Conservation (phyloP, 2,888 invertebrate species). For the Andrena marginata region DNA sequence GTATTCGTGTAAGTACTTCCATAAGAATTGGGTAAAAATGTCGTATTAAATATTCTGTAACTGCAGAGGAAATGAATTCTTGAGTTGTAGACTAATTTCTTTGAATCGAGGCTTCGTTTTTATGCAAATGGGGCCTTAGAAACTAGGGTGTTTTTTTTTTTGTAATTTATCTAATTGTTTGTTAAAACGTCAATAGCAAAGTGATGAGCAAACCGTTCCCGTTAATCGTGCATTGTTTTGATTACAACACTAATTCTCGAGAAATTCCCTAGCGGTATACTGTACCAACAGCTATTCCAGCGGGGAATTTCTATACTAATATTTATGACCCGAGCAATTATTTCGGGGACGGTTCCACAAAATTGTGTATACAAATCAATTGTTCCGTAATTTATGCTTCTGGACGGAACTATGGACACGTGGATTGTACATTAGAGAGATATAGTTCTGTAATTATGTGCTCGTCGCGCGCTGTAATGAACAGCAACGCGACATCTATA, state of each 20-base stretch:
- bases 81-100: too few species aligned
- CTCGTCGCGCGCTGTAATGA: conserved; percentile 26
- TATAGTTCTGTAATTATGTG: conserved; percentile 36
- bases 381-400: conserved; percentile 42
- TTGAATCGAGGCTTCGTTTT: too few species aligned
- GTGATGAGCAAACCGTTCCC: not conserved
- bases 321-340: conserved; percentile 43
- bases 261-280: conserved; percentile 19
- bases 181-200: not conserved
- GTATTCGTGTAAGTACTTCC: too few species aligned
- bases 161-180: not conserved
- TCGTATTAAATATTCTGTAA: too few species aligned
- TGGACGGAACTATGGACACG: conserved; percentile 36
- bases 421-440: conserved; percentile 41
- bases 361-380: conserved; percentile 57
- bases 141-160: too few species aligned
- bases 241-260: conserved; percentile 31
- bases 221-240: conserved; percentile 12
- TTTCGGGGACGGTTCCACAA: conserved; percentile 33
- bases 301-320: conserved; percentile 45
- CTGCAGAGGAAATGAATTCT: too few species aligned
- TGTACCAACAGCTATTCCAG: conserved; percentile 19
- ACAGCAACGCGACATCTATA: conserved; percentile 11
- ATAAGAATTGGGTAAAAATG: too few species aligned
- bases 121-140: too few species aligned